phyloP scores from a whole-genome alignment of 92 coral and sea anemone genomes.

The Phymanthus crucifer region DNA sequence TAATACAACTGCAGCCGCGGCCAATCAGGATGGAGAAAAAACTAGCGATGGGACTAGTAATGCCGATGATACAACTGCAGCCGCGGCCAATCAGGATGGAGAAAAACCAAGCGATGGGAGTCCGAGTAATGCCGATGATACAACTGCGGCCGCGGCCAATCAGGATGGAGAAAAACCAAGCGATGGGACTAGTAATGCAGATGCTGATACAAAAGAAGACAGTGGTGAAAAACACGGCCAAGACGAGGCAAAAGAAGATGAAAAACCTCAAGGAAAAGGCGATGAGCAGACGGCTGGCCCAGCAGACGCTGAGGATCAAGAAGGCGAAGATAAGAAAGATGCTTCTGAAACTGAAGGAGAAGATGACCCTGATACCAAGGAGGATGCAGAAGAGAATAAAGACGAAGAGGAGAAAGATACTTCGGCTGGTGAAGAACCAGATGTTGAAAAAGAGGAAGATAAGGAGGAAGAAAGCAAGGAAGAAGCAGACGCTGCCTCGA shows the following conservation, averaged over 20 bases:
- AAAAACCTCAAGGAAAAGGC: not conserved
- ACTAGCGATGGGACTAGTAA: too few species aligned
- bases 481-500: not conserved
- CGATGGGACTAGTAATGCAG: not conserved
- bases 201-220: not conserved
- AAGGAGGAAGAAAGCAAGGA: not conserved
- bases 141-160: not conserved
- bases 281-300: not conserved
- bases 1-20: not conserved
- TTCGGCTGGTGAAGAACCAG: not conserved
- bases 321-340: not conserved
- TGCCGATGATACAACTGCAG: not conserved
- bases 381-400: too few species aligned
- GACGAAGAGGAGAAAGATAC: not conserved
- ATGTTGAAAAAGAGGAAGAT: not conserved
- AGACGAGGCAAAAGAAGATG: not conserved
- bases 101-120: too few species aligned
- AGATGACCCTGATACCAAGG: too few species aligned
- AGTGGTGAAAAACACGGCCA: not conserved
- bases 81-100: not conserved
- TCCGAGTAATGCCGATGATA: not conserved
- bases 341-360: not conserved
- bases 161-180: not conserved
- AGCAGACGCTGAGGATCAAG: too few species aligned
- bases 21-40: not conserved